A percentile compares a stretch with the other conserved stretches of the same genome.
Evolutionary conservation across 2,113 vertebrate genomes (phyloP).

Genomic region (Calidris pygmaea): DNA sequence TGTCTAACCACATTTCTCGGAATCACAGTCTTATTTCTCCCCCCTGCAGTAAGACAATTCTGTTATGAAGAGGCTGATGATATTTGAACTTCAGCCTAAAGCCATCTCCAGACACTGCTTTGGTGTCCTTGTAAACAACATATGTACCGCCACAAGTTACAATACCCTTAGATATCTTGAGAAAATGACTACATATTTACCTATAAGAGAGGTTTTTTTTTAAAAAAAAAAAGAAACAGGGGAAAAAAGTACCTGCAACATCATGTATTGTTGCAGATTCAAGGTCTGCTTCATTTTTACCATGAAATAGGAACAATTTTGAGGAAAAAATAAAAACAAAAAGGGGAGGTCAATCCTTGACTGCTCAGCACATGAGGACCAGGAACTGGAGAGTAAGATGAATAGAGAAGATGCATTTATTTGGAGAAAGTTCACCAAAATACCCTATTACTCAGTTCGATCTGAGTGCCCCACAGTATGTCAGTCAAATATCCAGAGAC

Average conservation of each 20-base stretch:
- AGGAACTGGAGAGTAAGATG: not conserved
- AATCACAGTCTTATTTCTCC: not conserved
- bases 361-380: not conserved
- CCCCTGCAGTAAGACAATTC: not conserved
- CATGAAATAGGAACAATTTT: not conserved
- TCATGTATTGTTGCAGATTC: not conserved
- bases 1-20: not conserved
- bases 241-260: not conserved
- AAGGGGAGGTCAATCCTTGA: not conserved
- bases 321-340: not conserved
- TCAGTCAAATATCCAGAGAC: not conserved
- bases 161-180: not conserved
- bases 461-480: not conserved
- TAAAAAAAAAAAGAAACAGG: not conserved
- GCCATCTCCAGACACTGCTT: not conserved
- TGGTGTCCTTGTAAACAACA: not conserved
- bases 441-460: not conserved
- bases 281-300: not conserved
- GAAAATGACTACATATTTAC: not conserved
- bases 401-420: not conserved
- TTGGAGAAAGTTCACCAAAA: not conserved
- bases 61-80: not conserved
- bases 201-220: not conserved
- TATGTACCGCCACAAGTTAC: accelerated
- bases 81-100: not conserved